Percentiles rank a stretch among this genome's conserved stretches.
Evolutionary conservation across 2,797 vertebrate species (phyloP).

Genomic region (Limosa lapponica): DNA sequence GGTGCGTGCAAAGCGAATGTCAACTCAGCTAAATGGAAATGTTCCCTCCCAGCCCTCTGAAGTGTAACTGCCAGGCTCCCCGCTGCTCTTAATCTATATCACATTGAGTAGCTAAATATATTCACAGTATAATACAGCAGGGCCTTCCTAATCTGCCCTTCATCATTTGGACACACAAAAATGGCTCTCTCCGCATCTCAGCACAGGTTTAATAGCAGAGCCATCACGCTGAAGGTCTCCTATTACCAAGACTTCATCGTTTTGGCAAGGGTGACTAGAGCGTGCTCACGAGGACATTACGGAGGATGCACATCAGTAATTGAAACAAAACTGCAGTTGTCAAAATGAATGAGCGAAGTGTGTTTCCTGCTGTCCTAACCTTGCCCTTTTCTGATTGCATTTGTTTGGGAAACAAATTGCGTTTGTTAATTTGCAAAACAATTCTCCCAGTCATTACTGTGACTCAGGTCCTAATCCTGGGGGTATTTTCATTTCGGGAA

Average conservation of each 20-base stretch:
- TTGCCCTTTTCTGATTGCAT: not conserved
- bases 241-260: not conserved
- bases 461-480: not conserved
- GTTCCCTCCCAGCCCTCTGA: conserved; percentile 8
- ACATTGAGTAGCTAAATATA: conserved; percentile 48
- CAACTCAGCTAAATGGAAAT: not conserved
- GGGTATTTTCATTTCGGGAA: rapidly evolving
- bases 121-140: conserved; percentile 11
- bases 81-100: conserved; percentile 25
- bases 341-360: not conserved
- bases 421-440: conserved; percentile 5
- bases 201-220: not conserved
- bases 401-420: not conserved
- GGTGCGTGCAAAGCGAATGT: not conserved
- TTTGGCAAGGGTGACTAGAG: not conserved
- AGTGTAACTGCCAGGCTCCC: conserved; percentile 45
- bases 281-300: not conserved
- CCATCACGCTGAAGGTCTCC: not conserved
- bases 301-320: not conserved
- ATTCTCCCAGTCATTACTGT: not conserved
- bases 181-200: not conserved
- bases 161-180: conserved; percentile 1
- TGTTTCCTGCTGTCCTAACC: conserved; percentile 16
- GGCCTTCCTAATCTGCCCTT: conserved; percentile 42
- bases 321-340: conserved; percentile 25